These are phyloP conservation scores for Phymastichus coffea DNA, from an alignment of 1,140 invertebrate species.

Conservation along the genomic window DNA sequence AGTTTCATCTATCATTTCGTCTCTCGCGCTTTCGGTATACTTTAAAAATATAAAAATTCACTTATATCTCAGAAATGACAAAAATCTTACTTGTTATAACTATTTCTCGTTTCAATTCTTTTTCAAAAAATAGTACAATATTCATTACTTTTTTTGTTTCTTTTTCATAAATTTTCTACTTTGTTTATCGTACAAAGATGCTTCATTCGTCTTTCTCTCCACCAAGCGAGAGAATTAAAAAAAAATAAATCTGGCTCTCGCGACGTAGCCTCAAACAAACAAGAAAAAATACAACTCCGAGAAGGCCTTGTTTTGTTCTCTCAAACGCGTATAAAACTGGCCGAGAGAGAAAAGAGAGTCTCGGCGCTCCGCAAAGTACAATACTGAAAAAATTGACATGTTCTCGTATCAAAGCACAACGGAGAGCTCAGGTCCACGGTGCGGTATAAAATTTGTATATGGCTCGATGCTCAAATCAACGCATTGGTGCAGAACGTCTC, in stretches of 20 bases:
- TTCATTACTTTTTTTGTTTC: background rate
- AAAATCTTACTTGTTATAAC: conserved; percentile 21
- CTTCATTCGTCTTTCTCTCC: background rate
- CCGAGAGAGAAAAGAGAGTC: conserved; percentile 1
- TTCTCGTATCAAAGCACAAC: no score
- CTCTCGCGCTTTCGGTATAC: conserved; percentile 29
- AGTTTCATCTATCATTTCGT: conserved; percentile 30
- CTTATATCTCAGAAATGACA: conserved; percentile 27
- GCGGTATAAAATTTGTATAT: no score
- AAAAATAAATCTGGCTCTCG: no score
- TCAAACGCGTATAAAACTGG: no score
- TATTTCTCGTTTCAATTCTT: conserved; percentile 25
- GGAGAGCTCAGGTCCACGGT: no score
- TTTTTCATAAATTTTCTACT: conserved; percentile 4
- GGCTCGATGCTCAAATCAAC: no score
- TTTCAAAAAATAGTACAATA: conserved; percentile 8
- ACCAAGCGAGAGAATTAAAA: background rate
- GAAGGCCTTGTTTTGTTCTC: background rate
- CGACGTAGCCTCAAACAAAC: no score
- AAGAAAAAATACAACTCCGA: conserved; percentile 4
- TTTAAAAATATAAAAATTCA: conserved; percentile 36
- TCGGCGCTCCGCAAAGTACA: conserved; percentile 21
- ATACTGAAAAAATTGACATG: conserved; percentile 29
- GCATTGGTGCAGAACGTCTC: no score
- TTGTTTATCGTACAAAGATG: conserved; percentile 7